Conservation (phyloP, 2,797 vertebrate genomes). For the Florisuga fusca region DNA sequence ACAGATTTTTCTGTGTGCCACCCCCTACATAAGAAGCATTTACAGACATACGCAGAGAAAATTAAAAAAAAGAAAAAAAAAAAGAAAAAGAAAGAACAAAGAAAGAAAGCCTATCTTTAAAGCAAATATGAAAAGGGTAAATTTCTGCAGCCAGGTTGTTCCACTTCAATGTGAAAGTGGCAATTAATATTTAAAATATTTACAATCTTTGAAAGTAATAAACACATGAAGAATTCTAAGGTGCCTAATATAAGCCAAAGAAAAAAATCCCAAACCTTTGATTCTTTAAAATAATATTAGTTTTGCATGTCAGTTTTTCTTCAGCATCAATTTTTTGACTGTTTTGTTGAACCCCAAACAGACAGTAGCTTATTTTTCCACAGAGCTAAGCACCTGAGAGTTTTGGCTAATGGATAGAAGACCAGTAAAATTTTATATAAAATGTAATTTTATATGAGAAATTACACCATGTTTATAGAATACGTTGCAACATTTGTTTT, state of each 20-base stretch:
- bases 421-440: slow-evolving; percentile 78
- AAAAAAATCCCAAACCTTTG: not conserved
- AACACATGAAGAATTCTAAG: slow-evolving; percentile 42
- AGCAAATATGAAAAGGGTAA: not conserved
- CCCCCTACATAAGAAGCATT: not conserved
- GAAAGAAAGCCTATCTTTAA: not conserved
- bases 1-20: not conserved
- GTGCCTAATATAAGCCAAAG: slow-evolving; percentile 44
- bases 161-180: slow-evolving; percentile 17
- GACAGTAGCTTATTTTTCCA: slow-evolving; percentile 83
- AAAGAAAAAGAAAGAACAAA: not conserved
- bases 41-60: not conserved
- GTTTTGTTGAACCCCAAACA: slow-evolving; percentile 79
- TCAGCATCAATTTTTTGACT: slow-evolving; percentile 68
- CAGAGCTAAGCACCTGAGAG: slow-evolving; percentile 77
- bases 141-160: not conserved
- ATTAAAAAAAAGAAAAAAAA: not conserved
- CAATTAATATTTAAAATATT: slow-evolving; percentile 18
- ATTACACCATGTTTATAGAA: slow-evolving; percentile 72
- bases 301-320: slow-evolving; percentile 73
- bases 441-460: slow-evolving; percentile 74
- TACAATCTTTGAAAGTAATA: slow-evolving; percentile 41
- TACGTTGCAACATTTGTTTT: slow-evolving; percentile 50
- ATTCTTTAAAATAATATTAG: slow-evolving; percentile 72
- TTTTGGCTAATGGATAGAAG: slow-evolving; percentile 78